Evolutionary conservation across 2,888 invertebrate genomes (phyloP).

Genomic region (Drosophila macrothrix): DNA sequence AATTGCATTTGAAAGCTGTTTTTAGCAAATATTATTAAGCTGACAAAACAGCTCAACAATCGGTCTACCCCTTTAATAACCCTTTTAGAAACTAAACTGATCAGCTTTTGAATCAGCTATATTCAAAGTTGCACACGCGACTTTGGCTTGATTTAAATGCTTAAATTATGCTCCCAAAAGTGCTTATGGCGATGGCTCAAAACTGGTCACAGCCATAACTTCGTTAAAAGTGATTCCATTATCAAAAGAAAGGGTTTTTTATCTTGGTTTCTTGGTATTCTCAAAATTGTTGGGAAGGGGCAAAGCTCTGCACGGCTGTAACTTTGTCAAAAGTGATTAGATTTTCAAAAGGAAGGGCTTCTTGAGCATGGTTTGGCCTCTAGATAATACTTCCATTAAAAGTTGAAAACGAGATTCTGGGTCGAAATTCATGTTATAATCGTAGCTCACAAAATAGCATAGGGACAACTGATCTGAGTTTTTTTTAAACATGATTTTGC

Average conservation of each 20-base stretch:
- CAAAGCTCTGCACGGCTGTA: background rate
- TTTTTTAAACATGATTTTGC: background rate
- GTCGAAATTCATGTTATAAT: background rate
- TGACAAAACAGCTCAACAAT: background rate
- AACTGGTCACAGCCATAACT: background rate
- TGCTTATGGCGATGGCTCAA: fast-evolving
- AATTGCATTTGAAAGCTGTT: background rate
- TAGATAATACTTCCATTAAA: background rate
- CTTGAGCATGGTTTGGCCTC: background rate
- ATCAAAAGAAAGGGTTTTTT: background rate
- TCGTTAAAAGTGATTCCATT: background rate
- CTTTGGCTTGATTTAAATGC: background rate
- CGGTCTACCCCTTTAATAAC: background rate
- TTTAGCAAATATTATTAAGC: background rate
- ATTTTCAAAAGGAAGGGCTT: background rate
- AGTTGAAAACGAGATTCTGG: background rate
- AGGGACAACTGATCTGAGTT: background rate
- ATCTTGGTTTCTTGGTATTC: background rate
- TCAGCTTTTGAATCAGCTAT: no score
- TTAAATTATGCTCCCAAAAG: background rate
- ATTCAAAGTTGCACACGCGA: background rate
- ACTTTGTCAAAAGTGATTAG: background rate
- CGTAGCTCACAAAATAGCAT: background rate
- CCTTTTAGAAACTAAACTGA: background rate
- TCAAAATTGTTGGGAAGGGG: background rate